phyloP scores from a whole-genome alignment of 2,797 vertebrate genomes.

The Steatocranus sp. region DNA sequence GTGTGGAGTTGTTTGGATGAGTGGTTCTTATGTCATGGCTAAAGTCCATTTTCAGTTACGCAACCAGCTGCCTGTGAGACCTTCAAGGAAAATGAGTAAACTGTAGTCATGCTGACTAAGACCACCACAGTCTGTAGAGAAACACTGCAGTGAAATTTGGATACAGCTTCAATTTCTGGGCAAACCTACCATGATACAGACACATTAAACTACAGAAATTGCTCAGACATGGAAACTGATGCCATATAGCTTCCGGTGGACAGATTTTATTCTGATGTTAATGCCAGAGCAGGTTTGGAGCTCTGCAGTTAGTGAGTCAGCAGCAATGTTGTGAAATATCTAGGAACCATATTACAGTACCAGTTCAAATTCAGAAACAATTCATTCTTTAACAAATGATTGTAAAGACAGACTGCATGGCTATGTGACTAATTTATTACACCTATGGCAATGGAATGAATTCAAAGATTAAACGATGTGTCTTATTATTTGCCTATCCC shows the following conservation, averaged over 20 bases:
- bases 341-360: neutral
- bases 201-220: neutral
- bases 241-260: neutral
- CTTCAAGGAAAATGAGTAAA: neutral
- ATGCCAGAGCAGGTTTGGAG: neutral
- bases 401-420: neutral
- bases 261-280: neutral
- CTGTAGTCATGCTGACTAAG: neutral
- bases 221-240: neutral
- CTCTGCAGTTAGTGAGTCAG: neutral
- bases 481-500: neutral
- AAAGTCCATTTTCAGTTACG: neutral
- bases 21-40: neutral
- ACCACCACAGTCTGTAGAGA: neutral
- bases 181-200: neutral
- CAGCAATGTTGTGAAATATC: neutral
- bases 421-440: neutral
- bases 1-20: neutral
- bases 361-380: neutral
- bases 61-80: neutral
- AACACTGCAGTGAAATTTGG: neutral
- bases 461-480: neutral
- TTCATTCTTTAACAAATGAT: neutral
- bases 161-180: neutral
- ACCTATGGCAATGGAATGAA: neutral